Evolutionary conservation across 2,797 vertebrate species (phyloP), one percentile per base, ranked within the genome.

Genomic region (Chloroceryle inda): DNA sequence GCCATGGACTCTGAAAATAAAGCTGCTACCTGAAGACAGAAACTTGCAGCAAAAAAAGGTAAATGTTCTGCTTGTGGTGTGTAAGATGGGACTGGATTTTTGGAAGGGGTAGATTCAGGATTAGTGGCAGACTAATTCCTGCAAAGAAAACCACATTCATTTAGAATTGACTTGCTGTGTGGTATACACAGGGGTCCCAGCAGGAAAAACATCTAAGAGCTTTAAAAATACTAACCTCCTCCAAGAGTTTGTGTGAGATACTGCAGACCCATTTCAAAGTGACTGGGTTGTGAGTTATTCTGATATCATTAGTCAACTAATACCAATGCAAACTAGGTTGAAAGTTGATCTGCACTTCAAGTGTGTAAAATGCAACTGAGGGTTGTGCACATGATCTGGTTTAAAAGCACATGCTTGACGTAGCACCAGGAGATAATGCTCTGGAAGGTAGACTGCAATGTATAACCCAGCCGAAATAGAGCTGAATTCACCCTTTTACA

Each of bases 1-100:
- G 5, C 2, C 0, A 1, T 24, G 6, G 0, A 1, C 9, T 8
- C 38, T 26, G 81, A 27, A 40, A 14, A 8, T 11, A 22, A 68
- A 24, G 3, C 1, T 2, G 2, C 33, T 37, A 8, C 4, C 18
- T 66, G 18, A 21, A 33, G 62, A 11, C 5, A 33, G 64, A 53
- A 88, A 10, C n/a, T 42, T 56, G 23, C 26, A 40, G 26, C 21
- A 59, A 21, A 53, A 72, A 80, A 44, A 64, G 31, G 42, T 37
- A 53, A 92, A 20, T 47, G 5, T 22, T 56, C 40, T 81, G 23
- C 4, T 6, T 18, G 15, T 31, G 22, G 17, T 3, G 5, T 29
- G 19, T 45, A 42, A 61, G 4, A 6, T 53, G 38, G 52, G 47
- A n/a, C 6, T 44, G 56, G 27, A 6, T 64, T 80, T 68, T 63